These are phyloP conservation scores for Hirtodrosophila alboralis DNA, from an alignment of 2,888 invertebrate species.

Conservation along the genomic window DNA sequence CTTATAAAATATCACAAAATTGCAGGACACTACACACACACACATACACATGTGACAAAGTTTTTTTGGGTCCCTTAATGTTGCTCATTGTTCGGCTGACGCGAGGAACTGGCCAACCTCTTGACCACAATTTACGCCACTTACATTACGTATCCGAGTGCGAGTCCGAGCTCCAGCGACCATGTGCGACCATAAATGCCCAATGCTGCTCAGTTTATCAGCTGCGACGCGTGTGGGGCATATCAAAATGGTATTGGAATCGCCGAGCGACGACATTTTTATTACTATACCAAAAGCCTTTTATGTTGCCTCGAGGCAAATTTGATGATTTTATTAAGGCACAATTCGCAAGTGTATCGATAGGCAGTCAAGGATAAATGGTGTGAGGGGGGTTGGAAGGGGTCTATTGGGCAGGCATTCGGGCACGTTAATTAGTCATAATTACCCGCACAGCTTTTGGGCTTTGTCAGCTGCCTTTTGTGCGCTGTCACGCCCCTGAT, in stretches of 20 bases:
- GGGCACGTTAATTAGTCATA: slow-evolving; percentile 73
- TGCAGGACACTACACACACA: slow-evolving; percentile 11
- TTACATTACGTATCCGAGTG: slow-evolving; percentile 68
- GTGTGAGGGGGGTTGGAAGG: too few species aligned
- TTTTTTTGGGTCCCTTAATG: slow-evolving; percentile 32
- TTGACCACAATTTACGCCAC: slow-evolving; percentile 76
- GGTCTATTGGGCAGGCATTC: slow-evolving; percentile 24
- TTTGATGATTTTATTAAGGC: slow-evolving; percentile 75
- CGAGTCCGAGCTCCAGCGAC: slow-evolving; percentile 32
- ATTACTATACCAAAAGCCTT: slow-evolving; percentile 67
- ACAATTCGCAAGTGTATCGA: slow-evolving; percentile 49
- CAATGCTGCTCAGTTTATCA: slow-evolving; percentile 45
- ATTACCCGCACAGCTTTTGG: slow-evolving; percentile 74
- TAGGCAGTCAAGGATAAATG: slow-evolving; percentile 1
- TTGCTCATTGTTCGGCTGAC: slow-evolving; percentile 38
- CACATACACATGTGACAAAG: slow-evolving; percentile 12
- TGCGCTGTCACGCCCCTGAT: slow-evolving; percentile 75
- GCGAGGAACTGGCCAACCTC: slow-evolving; percentile 35
- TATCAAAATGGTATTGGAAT: slow-evolving; percentile 50
- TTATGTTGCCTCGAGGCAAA: slow-evolving; percentile 66
- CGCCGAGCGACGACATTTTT: slow-evolving; percentile 63
- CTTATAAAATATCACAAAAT: slow-evolving; percentile 40
- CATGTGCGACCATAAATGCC: slow-evolving; percentile 70
- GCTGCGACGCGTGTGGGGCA: slow-evolving; percentile 41
- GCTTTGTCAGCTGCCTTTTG: slow-evolving; percentile 73